Evolutionary conservation across 2,797 vertebrate species (phyloP).

Genomic region (Decapterus maruadsi): DNA sequence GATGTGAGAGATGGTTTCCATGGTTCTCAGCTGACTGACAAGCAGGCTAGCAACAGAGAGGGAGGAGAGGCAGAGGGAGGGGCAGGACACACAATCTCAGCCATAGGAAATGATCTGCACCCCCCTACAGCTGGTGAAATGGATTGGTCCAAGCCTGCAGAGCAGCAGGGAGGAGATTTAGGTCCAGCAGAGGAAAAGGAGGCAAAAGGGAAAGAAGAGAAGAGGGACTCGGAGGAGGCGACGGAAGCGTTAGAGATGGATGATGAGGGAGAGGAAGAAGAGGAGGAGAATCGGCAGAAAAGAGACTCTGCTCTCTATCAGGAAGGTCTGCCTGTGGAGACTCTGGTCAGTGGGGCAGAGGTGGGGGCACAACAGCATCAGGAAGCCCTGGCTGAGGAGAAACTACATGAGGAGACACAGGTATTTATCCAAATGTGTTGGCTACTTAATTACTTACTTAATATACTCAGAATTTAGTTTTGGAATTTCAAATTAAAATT

Average conservation of each 20-base stretch:
- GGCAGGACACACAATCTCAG: conserved; percentile 48
- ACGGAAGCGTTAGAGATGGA: conserved; percentile 74
- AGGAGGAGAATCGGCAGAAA: conserved; percentile 59
- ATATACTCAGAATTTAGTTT: background rate
- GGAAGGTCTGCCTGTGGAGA: conserved; percentile 66
- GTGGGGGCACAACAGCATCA: conserved; percentile 58
- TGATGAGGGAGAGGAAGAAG: conserved; percentile 76
- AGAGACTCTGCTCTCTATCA: conserved; percentile 35
- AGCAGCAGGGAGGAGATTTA: conserved; percentile 74
- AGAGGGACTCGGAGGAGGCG: conserved; percentile 59
- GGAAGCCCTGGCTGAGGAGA: conserved; percentile 45
- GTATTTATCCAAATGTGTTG: conserved; percentile 40
- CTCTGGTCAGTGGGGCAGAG: conserved; percentile 61
- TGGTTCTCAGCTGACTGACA: conserved; percentile 68
- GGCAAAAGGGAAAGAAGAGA: conserved; percentile 54
- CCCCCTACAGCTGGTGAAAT: conserved; percentile 64
- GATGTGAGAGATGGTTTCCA: conserved; percentile 65
- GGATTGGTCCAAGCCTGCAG: conserved; percentile 74
- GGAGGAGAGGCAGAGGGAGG: conserved; percentile 45
- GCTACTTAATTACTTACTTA: background rate
- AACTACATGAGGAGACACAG: conserved; percentile 51
- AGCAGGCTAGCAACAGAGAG: conserved; percentile 34
- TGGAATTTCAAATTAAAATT: background rate
- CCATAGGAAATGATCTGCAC: conserved; percentile 56
- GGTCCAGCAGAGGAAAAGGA: conserved; percentile 62